phyloP scores from a whole-genome alignment of 2,797 vertebrate species.

The Scolopax rusticola region DNA sequence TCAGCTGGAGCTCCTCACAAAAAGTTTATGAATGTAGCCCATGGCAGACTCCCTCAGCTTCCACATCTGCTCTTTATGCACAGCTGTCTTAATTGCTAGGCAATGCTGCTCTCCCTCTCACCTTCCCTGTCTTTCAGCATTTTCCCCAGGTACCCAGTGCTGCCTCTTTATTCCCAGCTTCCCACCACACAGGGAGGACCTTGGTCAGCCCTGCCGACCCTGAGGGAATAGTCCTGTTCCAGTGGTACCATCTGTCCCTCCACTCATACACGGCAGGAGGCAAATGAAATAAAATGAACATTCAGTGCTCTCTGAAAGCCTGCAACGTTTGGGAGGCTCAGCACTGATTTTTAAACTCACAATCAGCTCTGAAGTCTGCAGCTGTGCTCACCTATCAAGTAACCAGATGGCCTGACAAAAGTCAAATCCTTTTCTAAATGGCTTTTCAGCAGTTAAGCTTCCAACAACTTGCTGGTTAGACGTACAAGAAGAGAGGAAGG shows the following conservation, averaged over 20 bases:
- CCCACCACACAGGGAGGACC: rapidly evolving
- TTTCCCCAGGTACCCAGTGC: not conserved
- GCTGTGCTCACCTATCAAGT: not conserved
- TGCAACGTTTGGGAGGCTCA: not conserved
- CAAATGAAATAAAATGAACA: not conserved
- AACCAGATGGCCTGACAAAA: not conserved
- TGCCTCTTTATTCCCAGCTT: not conserved
- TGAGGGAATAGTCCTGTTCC: not conserved
- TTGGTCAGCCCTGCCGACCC: not conserved
- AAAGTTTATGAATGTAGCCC: not conserved
- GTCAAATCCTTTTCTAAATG: not conserved
- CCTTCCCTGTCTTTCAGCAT: not conserved
- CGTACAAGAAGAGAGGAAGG: not conserved
- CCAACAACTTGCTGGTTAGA: not conserved
- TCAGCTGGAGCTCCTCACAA: not conserved
- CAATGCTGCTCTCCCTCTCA: not conserved
- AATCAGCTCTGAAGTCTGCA: not conserved
- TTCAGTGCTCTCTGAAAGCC: not conserved
- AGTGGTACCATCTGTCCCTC: not conserved
- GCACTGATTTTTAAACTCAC: not conserved
- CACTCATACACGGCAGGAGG: not conserved
- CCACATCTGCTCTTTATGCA: not conserved
- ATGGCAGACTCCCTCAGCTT: not conserved
- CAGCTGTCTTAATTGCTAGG: not conserved
- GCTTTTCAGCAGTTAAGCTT: not conserved